Evolutionary conservation across 2,113 vertebrate species (phyloP), one percentile per base, ranked within the genome.

Genomic region (Ranitomeya imitator): DNA sequence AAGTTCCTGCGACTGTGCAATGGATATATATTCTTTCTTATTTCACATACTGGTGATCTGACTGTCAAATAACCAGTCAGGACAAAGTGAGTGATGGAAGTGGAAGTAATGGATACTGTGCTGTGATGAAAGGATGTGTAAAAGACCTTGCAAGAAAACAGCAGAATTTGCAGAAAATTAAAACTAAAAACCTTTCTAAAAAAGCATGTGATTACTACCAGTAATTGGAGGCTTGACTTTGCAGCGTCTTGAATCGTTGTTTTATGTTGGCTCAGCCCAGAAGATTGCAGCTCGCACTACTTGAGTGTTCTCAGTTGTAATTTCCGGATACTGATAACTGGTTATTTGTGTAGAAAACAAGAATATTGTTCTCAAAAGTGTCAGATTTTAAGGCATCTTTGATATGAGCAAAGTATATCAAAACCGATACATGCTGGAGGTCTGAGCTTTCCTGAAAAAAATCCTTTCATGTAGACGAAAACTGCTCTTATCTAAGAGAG

Each of bases 381-480:
- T 3, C 63, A 65, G 6, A n/a, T n/a, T 65, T 21, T 65, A n/a
- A 65, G 21, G 63, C 19, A 10, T 65, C 21, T 65, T 65, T 65
- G 63, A 65, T 65, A 65, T 14, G 16, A 65, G 16, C 21, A 65
- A 19, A 65, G n/a, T 9, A 2, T 65, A 63, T 63, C 18, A 18
- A 5, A 19, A 31, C 45, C 15, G 81, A 60, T 60, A 9, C 7
- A 55, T 89, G 57, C 37, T 1, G 52, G 67, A 80, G n/a, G 14
- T 6, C 6, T 86, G n/a, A 21, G 87, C 61, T 88, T 4, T 51
- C 45, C 86, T 90, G 83, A 79, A 37, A 88, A 31, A 73, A 88
- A 31, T 69, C 86, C 8, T 16, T 76, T 78, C 76, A 90, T 21
- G 85, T 86, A 77, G 19, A 86, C 79, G 65, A n/a, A 18, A 78